Conservation (phyloP, 2,113 vertebrate species). For the Platichthys stellatus region DNA sequence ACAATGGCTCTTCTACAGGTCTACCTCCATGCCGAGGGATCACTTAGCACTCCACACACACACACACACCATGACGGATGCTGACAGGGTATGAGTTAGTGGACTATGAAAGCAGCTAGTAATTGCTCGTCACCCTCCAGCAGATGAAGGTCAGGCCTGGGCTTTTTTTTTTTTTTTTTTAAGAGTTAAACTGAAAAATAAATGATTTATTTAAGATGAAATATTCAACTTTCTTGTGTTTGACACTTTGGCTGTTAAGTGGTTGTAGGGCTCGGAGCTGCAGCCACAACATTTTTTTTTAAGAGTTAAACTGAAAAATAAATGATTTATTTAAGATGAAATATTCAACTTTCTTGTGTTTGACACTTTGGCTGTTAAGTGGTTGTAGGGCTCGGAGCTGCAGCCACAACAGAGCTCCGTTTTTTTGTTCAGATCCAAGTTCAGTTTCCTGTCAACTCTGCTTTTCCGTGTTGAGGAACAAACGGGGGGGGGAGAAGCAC, state of each 20-base stretch:
- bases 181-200: conserved; percentile 41
- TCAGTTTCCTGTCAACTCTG: conserved; percentile 50
- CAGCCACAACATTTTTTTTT: conserved; percentile 15
- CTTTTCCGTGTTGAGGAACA: conserved; percentile 17
- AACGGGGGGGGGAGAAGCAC: not conserved
- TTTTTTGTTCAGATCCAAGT: conserved; percentile 41
- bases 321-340: conserved; percentile 37
- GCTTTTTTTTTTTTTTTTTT: conserved; percentile 27
- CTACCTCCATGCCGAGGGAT: conserved; percentile 64
- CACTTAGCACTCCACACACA: conserved; percentile 41
- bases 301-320: conserved; percentile 41
- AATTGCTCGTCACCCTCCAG: conserved; percentile 44
- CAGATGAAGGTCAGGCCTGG: conserved; percentile 56
- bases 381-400: conserved; percentile 20
- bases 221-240: conserved; percentile 20
- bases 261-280: conserved; percentile 20
- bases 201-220: conserved; percentile 37
- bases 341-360: conserved; percentile 20
- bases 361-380: conserved; percentile 26
- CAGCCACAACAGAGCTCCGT: conserved; percentile 6
- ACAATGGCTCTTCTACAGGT: conserved; percentile 65
- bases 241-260: conserved; percentile 26
- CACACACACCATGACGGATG: conserved; percentile 13
- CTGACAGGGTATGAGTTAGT: conserved; percentile 58
- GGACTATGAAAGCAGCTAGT: conserved; percentile 54